Evolutionary conservation across 2,113 vertebrate genomes (phyloP).

Genomic region (Stigmatopora argus): DNA sequence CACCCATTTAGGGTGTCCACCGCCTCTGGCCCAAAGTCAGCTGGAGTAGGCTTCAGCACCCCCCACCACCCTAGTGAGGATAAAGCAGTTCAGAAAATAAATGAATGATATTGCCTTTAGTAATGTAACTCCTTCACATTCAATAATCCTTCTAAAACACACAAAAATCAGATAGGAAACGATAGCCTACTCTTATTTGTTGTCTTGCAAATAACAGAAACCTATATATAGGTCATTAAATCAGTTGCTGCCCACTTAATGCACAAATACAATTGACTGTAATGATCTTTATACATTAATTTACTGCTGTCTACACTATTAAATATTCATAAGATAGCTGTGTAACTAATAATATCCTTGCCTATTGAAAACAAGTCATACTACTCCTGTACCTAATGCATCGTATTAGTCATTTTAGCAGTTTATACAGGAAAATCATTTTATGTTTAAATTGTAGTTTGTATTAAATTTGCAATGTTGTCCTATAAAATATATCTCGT

Average conservation of each 20-base stretch:
- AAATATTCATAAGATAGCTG: constrained; percentile 34
- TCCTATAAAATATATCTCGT: no score
- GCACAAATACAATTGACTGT: constrained; percentile 28
- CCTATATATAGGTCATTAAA: constrained; percentile 17
- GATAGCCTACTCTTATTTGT: constrained; percentile 6
- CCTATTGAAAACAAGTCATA: constrained; percentile 16
- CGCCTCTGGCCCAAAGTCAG: no score
- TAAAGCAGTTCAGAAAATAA: no score
- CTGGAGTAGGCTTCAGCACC: no score
- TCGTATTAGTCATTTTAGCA: constrained; percentile 20
- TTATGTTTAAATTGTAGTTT: constrained; percentile 14
- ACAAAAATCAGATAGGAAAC: neutral
- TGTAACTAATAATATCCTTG: constrained; percentile 39
- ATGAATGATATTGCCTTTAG: neutral
- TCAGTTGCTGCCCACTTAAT: constrained; percentile 26
- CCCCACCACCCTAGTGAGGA: no score
- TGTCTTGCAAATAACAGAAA: no score
- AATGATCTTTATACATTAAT: constrained; percentile 30
- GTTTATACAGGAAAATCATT: constrained; percentile 29
- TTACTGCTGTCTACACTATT: constrained; percentile 28
- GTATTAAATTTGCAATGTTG: no score
- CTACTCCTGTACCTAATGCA: constrained; percentile 14
- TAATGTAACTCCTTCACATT: neutral
- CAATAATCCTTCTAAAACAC: neutral
- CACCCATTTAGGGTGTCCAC: no score